These are phyloP conservation scores for cat (Felis catus) DNA, from an alignment of 2,113 vertebrate species.

Conservation along the genomic window DNA sequence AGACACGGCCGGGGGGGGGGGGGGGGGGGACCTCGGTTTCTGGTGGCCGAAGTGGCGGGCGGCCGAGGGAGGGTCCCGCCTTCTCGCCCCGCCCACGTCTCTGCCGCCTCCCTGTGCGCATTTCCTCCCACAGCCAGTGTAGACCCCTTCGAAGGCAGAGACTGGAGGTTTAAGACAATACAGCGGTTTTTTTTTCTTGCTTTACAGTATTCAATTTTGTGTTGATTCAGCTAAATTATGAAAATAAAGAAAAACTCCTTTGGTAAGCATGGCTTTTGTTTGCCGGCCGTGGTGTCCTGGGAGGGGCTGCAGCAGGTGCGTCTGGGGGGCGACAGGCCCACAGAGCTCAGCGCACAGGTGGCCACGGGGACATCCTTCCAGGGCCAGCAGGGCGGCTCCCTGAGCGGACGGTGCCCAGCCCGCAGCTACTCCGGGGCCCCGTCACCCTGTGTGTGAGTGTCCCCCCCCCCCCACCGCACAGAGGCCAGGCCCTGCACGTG, in stretches of 20 bases:
- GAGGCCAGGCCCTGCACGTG: accelerated
- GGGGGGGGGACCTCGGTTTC: background rate
- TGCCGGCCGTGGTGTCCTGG: conserved; percentile 78
- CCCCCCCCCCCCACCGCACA: background rate
- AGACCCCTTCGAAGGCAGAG: conserved; percentile 82
- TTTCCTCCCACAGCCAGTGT: conserved; percentile 69
- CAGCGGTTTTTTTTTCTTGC: conserved; percentile 84
- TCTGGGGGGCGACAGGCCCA: background rate
- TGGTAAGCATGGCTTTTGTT: conserved; percentile 87
- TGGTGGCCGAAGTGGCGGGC: background rate
- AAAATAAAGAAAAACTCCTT: conserved; percentile 89
- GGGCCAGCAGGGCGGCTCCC: accelerated
- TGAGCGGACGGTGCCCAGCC: accelerated
- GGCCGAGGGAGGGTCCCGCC: accelerated
- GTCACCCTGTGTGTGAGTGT: accelerated
- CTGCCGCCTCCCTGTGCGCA: background rate
- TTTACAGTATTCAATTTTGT: conserved; percentile 89
- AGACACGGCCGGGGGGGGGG: conserved; percentile 15
- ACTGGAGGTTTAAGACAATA: conserved; percentile 81
- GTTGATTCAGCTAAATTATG: conserved; percentile 91
- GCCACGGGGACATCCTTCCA: accelerated
- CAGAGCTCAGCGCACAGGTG: accelerated
- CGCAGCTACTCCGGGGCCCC: accelerated
- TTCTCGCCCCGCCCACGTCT: background rate
- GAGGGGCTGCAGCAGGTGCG: background rate